Evolutionary conservation across 2,113 vertebrate species (phyloP), one percentile per base, ranked within the genome.

Genomic region (Sorex fumeus): DNA sequence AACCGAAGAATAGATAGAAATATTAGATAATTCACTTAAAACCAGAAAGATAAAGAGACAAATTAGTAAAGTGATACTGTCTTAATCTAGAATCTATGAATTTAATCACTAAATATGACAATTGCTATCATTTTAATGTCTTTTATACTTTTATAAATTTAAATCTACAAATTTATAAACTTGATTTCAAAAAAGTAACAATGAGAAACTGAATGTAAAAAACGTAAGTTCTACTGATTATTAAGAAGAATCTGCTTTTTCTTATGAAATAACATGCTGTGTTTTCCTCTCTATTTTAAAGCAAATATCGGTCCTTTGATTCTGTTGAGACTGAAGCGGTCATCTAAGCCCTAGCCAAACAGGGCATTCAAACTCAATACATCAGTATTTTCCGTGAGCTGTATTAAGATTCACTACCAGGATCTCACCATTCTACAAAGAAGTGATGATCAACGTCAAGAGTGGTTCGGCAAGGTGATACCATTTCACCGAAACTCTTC

Each of bases 141-240:
- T 90, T 60, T 62, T 13, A 4, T 81, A 3, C 47, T 79, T 11
- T 47, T 36, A 67, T 28, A 40, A 3, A n/a, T n/a, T n/a, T n/a
- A n/a, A n/a, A n/a, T n/a, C n/a, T n/a, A n/a, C n/a, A n/a, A 40
- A 7, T 71, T 81, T 27, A 67, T 45, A 93, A 85, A 30, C 27
- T 71, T 64, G 40, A 43, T 89, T 34, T 2, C 6, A 32, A 45
- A 4, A 72, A 85, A 66, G 12, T 40, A 89, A n/a, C 28, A 16
- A 21, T 64, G 25, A 57, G 8, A 70, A 76, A 71, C 47, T 43
- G 5, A 72, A 2, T 90, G 47, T 18, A 36, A 86, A 71, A 2
- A 60, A 18, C 6, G 71, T 40, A 40, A 71, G 0, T 21, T 84
- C 6, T 60, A 70, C 12, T 34, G 12, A 91, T 43, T 76, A 6